These are phyloP conservation scores for Andrena marginata DNA, from an alignment of 2,888 invertebrate species.

Conservation along the genomic window DNA sequence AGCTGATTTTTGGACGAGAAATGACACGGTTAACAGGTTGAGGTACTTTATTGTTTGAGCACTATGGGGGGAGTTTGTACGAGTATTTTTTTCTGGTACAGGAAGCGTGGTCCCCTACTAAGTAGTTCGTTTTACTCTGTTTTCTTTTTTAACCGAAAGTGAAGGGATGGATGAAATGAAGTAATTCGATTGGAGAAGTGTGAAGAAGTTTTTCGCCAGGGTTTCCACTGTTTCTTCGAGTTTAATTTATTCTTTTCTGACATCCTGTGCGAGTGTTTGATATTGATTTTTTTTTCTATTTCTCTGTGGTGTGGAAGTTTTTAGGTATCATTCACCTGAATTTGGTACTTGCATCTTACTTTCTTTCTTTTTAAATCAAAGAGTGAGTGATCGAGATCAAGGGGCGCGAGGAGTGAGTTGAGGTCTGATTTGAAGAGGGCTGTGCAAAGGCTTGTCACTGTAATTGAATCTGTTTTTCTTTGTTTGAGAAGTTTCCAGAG, in stretches of 20 bases:
- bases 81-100: too few relatives aligned
- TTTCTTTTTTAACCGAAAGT: too few relatives aligned
- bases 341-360: neutral
- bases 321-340: neutral
- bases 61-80: too few relatives aligned
- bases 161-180: too few relatives aligned
- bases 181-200: too few relatives aligned
- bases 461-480: neutral
- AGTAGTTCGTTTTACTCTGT: too few relatives aligned
- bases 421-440: neutral
- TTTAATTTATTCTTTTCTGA: neutral
- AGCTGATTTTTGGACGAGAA: too few relatives aligned
- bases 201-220: too few relatives aligned
- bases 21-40: too few relatives aligned
- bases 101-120: too few relatives aligned
- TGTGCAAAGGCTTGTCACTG: neutral
- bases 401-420: neutral
- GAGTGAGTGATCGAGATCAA: neutral
- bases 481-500: neutral
- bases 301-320: neutral
- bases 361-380: neutral
- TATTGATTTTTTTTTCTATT: too few relatives aligned
- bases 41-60: too few relatives aligned
- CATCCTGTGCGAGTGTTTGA: neutral
- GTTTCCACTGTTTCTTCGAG: neutral